Base-by-base conservation (phyloP, 2,113 vertebrate species). In the Sebastes schlegelii region DNA sequence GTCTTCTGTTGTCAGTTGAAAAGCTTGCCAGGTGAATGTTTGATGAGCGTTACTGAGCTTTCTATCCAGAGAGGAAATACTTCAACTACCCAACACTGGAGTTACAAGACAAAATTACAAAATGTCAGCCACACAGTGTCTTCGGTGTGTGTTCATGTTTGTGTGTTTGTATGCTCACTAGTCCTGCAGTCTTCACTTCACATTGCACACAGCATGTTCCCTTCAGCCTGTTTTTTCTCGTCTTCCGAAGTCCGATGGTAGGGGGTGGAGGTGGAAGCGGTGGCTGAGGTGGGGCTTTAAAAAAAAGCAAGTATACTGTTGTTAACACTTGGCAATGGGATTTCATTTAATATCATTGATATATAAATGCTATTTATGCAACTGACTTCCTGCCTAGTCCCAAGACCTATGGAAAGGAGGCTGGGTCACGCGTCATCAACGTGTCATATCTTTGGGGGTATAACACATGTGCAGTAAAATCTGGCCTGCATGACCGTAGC, bases 181-280 rank as follows among this genome's bases (percentile, higher is more conserved):
- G 80, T 52, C 95, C 89, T 0, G 92, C 93, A 23, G 73, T 79
- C 86, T 93, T 96, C 12, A 79, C 86, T 91, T 98, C 96, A 94
- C 94, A 92, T 45, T 94, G 95, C 74, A 95, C 94, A 85, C 94
- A 94, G 1, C 79, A 9, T 61, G 88, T 92, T 52, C 94, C 93
- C 65, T 84, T 96, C 34, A 90, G 79, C 86, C 88, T 93, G 48
- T 77, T 78, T 72, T 91, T 96, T 74, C 90, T 93, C 77, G 9
- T 74, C 46, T 46, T 45, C 66, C 8, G 55, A 63, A 46, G 55
- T 72, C 80, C 86, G 66, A 52, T 16, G 12, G 48, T 8, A 82
- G 86, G 79, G 77, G 82, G 71, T 57, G 60, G 72, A 51, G 21
- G 54, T 8, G 74, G 73, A 46, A 80, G 74, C 4, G 64, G 78